These are phyloP conservation scores for Florisuga fusca DNA, from an alignment of 2,797 vertebrate species.

Conservation along the genomic window DNA sequence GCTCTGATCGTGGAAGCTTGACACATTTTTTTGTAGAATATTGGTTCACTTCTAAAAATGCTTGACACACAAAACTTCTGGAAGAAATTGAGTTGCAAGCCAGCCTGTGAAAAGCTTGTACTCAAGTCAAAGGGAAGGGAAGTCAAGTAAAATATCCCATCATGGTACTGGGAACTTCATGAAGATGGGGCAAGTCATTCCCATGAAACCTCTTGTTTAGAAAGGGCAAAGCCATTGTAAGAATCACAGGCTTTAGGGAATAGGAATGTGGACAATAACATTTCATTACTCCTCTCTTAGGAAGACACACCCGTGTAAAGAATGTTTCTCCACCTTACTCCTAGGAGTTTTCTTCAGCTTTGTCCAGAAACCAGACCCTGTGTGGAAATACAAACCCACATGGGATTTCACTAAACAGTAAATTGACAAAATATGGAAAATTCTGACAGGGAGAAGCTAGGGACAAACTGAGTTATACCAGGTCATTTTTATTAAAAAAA, in stretches of 20 bases:
- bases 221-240: not conserved
- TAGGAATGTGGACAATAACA: not conserved
- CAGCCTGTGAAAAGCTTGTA: not conserved
- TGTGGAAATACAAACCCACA: not conserved
- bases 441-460: not conserved
- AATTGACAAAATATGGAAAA: not conserved
- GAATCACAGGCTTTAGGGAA: not conserved
- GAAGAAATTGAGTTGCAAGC: not conserved
- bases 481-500: not conserved
- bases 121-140: not conserved
- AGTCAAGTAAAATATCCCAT: not conserved
- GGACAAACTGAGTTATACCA: not conserved
- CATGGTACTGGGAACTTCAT: not conserved
- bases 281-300: constrained; percentile 2
- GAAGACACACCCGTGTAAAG: constrained; percentile 43
- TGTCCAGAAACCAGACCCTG: not conserved
- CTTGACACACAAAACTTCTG: not conserved
- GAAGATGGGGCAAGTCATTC: not conserved
- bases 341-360: not conserved
- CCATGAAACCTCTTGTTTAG: not conserved
- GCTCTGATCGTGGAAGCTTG: not conserved
- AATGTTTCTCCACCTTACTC: constrained; percentile 18
- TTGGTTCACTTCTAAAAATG: not conserved
- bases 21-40: not conserved
- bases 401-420: accelerated